Evolutionary conservation across 2,888 invertebrate species (phyloP), one percentile per base, ranked within the genome.

Genomic region (Zaprionus lineosus): DNA sequence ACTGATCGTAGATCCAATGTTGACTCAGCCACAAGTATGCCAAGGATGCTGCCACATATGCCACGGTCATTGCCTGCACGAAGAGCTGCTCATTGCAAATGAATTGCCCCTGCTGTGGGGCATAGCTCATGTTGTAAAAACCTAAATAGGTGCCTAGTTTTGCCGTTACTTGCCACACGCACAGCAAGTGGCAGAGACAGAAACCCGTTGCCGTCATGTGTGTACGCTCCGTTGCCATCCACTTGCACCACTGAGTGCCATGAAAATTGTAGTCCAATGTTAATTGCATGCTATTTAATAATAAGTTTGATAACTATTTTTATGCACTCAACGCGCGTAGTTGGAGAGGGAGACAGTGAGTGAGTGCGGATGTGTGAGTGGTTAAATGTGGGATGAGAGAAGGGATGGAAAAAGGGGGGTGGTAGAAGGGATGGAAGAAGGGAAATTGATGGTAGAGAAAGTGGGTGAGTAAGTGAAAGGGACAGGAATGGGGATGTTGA

Each of bases 111-210:
- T 41, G 15, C 2, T 33, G 19, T 18, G 58, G 60, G 3, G 41
- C 11, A 9, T 55, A 74, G 34, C 65, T 64, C 12, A 68, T 37
- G 15, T 82, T 68, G 26, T 61, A 82, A 33, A 53, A 82, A 18
- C 71, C 75, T 18, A 77, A 21, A 12, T 67, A 81, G 51, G 61
- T 31, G 18, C 82, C 67, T 33, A 76, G 21, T 7, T 34, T 46
- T 0, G 44, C 55, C 0, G 58, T 47, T 1, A 71, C 19, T 2
- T 53, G 61, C 82, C 76, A 76, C 21, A 76, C 71, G 37, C 58
- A 52, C 39, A 71, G 55, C 36, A 76, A 47, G 46, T 76, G 76
- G 26, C 82, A 78, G 16, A 76, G 28, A 18, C 82, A 76, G 51
- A 76, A 78, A 11, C 75, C 65, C n/a, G 50, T 53, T 8, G 50